Evolutionary conservation across 2,888 invertebrate species (phyloP), one percentile per base, ranked within the genome.

Genomic region (Agonopterix heracliana): DNA sequence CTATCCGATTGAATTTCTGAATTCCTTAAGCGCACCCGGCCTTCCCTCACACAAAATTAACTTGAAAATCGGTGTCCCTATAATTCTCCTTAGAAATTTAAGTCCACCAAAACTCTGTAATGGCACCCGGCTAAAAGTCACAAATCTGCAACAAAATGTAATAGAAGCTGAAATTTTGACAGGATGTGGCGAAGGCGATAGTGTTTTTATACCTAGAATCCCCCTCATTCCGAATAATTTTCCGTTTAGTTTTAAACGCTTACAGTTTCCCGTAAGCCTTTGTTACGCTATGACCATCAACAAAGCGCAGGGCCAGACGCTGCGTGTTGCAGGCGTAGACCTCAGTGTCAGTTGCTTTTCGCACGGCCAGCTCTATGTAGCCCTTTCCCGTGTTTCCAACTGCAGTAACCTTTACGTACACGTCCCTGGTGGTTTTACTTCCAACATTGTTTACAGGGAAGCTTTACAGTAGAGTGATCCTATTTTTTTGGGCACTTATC

Each of bases 41-140:
- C 36, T 48, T n/a, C 47, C 47, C n/a, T 10, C 50, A 34, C 51
- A 50, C 38, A 51, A 41, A 41, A 40, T 53, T 34, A 8, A 3
- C 35, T 47, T 53, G 34, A 47, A 49, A 48, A 45, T 52, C n/a
- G 54, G 51, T 13, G 17, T 47, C n/a, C 51, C 49, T 8, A 47
- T 52, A 4, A 50, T 54, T 11, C 44, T 55, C 1, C 17, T 59
- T 2, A 36, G 51, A 48, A 59, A 56, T 53, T 50, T 52, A 44
- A 51, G 48, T 3, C 55, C 52, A 36, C 46, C 42, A 36, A 41
- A 49, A 45, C 34, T 49, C 4, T 45, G 41, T 44, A 45, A 45
- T 14, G 46, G 43, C 7, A 45, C 43, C 9, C 7, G 49, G 13
- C 17, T 52, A 3, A 45, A 45, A 38, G 45, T 51, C 5, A 45